Conservation (phyloP, 23 tunicate genomes). For the Styela clava region DNA sequence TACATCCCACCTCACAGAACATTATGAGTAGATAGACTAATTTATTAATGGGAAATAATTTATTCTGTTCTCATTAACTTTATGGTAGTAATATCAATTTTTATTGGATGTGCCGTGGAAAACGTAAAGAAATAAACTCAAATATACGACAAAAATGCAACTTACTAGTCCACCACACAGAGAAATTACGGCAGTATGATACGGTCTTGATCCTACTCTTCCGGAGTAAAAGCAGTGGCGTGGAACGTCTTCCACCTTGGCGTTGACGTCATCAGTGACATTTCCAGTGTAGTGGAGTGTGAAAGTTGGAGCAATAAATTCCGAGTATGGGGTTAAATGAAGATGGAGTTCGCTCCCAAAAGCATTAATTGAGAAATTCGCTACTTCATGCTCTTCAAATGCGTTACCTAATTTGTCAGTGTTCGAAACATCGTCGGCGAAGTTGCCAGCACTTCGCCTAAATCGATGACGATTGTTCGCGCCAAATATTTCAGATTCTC, state of each 20-base stretch:
- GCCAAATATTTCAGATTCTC: slow-evolving; percentile 35
- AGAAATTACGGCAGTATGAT: slow-evolving; percentile 72
- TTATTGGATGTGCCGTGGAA: no score
- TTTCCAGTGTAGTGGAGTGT: slow-evolving; percentile 71
- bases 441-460: slow-evolving; percentile 4
- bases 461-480: slow-evolving; percentile 26
- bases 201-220: slow-evolving; percentile 52
- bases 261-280: slow-evolving; percentile 39
- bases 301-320: slow-evolving; percentile 83
- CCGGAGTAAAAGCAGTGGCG: slow-evolving; percentile 91
- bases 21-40: no score
- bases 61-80: no score
- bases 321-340: slow-evolving; percentile 71
- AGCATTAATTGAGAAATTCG: slow-evolving; percentile 72
- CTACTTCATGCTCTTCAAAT: slow-evolving; percentile 37
- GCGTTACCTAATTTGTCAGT: background rate
- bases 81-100: no score
- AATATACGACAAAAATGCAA: no score
- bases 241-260: slow-evolving; percentile 52
- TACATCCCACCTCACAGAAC: no score
- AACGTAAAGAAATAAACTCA: no score
- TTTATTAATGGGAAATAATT: no score
- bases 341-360: slow-evolving; percentile 59
- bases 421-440: slow-evolving; percentile 6
- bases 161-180: slow-evolving; percentile 90